These are phyloP conservation scores for Semnornis frantzii DNA, from an alignment of 2,113 vertebrate genomes.

Conservation along the genomic window DNA sequence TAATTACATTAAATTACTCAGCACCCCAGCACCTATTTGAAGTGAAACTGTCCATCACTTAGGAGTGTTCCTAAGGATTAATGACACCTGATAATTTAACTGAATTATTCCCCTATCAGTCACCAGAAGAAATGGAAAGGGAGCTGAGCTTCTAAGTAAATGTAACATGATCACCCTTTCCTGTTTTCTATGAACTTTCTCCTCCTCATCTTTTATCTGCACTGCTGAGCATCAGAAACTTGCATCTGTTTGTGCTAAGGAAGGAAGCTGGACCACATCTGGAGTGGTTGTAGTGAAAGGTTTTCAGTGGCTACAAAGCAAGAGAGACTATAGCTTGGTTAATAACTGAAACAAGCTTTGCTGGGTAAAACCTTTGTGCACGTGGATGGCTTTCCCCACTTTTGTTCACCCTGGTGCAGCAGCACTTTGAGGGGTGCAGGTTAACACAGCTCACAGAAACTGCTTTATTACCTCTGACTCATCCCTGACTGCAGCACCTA, in stretches of 20 bases:
- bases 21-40: not conserved
- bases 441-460: not conserved
- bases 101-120: not conserved
- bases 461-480: not conserved
- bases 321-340: not conserved
- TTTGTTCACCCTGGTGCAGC: not conserved
- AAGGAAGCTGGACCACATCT: slow-evolving; percentile 59
- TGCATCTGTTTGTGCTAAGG: slow-evolving; percentile 40
- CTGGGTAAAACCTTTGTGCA: not conserved
- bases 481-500: not conserved
- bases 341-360: not conserved
- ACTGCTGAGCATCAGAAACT: not conserved
- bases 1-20: not conserved
- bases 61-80: not conserved
- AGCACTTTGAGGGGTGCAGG: not conserved
- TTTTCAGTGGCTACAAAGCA: slow-evolving; percentile 7
- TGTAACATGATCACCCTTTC: not conserved
- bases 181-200: slow-evolving; percentile 70
- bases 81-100: not conserved
- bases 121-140: slow-evolving; percentile 27
- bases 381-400: not conserved
- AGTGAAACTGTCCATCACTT: not conserved
- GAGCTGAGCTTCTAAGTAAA: slow-evolving; percentile 32
- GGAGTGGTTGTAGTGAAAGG: slow-evolving; percentile 43
- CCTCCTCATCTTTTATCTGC: slow-evolving; percentile 36